These are phyloP conservation scores for Mesorhabditis belari DNA, from an alignment of 2,888 invertebrate genomes.

Conservation along the genomic window DNA sequence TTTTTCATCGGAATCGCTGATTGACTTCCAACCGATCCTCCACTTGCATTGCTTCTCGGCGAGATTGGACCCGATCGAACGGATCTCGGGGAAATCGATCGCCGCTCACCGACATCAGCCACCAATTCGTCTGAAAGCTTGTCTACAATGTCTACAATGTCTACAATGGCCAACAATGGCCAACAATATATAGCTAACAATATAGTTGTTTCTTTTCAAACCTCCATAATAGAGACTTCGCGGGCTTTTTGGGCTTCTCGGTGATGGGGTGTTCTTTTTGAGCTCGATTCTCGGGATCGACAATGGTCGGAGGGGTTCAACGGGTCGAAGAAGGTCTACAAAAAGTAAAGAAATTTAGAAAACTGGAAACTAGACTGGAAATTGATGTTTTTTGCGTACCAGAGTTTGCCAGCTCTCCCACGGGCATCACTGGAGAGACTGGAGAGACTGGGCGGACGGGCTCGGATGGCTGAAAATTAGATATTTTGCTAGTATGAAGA, in stretches of 20 bases:
- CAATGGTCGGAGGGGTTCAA: constrained; percentile 32
- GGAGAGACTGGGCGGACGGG: constrained; percentile 46
- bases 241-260: constrained; percentile 6
- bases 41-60: constrained; percentile 11
- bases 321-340: neutral
- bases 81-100: neutral
- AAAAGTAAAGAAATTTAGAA: too few species aligned
- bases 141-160: neutral
- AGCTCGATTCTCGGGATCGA: constrained; percentile 41
- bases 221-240: neutral
- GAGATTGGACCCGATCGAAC: constrained; percentile 11
- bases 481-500: too few species aligned
- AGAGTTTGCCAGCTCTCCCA: constrained; percentile 8
- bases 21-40: neutral
- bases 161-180: neutral
- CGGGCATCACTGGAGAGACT: constrained; percentile 36
- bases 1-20: neutral
- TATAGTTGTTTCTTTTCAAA: too few species aligned
- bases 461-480: constrained; percentile 42
- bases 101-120: neutral
- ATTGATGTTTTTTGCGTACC: neutral
- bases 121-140: neutral
- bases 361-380: too few species aligned
- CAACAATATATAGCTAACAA: too few species aligned
- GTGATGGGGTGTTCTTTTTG: constrained; percentile 11